Evolutionary conservation across 2,888 invertebrate genomes (phyloP).

Genomic region (Tetheella fluctuosa): DNA sequence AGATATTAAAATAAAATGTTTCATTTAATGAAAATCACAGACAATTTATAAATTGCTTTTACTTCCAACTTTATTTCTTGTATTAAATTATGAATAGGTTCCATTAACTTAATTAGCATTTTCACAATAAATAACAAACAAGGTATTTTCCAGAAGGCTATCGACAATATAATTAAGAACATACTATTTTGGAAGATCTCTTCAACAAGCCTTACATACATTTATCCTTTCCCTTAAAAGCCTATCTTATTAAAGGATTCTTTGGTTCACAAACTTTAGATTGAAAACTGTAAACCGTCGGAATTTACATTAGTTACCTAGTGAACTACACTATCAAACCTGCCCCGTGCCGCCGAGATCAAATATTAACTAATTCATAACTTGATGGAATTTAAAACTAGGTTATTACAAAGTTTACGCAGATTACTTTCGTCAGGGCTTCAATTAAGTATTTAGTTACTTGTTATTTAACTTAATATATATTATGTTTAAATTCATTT

Average conservation of each 20-base stretch:
- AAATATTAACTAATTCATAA: background rate
- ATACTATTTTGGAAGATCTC: too few relatives aligned
- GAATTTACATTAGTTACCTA: conserved; percentile 42
- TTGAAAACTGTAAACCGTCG: conserved; percentile 23
- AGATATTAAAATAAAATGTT: too few relatives aligned
- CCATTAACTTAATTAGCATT: too few relatives aligned
- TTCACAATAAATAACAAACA: background rate
- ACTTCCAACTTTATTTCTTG: too few relatives aligned
- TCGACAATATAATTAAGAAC: too few relatives aligned
- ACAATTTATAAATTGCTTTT: too few relatives aligned
- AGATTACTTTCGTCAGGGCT: background rate
- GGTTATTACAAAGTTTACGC: conserved; percentile 2
- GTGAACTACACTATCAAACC: conserved; percentile 12
- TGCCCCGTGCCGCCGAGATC: background rate
- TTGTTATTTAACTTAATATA: too few relatives aligned
- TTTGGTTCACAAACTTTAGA: background rate
- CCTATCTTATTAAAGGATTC: background rate
- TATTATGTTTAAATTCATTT: too few relatives aligned
- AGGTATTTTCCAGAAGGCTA: background rate
- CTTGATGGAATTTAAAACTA: conserved; percentile 6
- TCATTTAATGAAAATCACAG: too few relatives aligned
- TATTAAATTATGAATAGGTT: too few relatives aligned
- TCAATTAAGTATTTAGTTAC: background rate
- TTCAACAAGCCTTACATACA: background rate
- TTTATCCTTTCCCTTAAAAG: conserved; percentile 1